These are phyloP conservation scores for Macrobrachium nipponense DNA, from an alignment of 1,140 invertebrate species.

Conservation along the genomic window DNA sequence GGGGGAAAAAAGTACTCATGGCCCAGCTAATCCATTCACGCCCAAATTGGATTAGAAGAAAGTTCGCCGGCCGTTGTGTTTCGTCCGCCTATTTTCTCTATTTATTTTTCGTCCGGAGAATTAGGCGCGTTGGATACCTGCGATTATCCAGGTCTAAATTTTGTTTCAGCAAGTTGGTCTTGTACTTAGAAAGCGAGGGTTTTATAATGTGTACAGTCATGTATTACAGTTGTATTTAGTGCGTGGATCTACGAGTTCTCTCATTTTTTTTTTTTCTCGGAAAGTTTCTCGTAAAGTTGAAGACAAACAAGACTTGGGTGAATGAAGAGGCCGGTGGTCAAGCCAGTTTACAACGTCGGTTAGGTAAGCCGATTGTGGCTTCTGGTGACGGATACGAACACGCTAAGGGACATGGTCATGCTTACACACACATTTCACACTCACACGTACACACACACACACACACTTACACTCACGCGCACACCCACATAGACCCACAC, in stretches of 20 bases:
- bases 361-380: conserved; percentile 59
- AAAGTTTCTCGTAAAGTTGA: background rate
- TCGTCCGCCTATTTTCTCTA: conserved; percentile 18
- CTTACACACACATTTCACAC: conserved; percentile 1
- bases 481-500: background rate
- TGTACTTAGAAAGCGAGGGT: too few species aligned
- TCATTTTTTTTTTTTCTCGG: too few species aligned
- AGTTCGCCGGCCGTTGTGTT: too few species aligned
- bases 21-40: conserved; percentile 53
- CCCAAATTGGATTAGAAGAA: conserved; percentile 54
- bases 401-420: background rate
- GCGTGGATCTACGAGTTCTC: too few species aligned
- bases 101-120: conserved; percentile 27
- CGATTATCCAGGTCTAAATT: background rate
- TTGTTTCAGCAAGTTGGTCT: too few species aligned
- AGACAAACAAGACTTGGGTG: conserved; percentile 21
- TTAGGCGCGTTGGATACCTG: background rate
- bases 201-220: too few species aligned
- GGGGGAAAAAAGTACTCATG: conserved; percentile 9
- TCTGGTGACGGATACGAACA: conserved; percentile 20
- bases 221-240: too few species aligned
- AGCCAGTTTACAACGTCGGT: conserved; percentile 50
- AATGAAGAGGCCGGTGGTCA: conserved; percentile 13
- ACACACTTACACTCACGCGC: background rate
- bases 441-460: background rate